Percentiles rank a stretch among this genome's conserved stretches.
Evolutionary conservation across 2,797 vertebrate genomes (phyloP).

Genomic region (Acipenser transmontanus): DNA sequence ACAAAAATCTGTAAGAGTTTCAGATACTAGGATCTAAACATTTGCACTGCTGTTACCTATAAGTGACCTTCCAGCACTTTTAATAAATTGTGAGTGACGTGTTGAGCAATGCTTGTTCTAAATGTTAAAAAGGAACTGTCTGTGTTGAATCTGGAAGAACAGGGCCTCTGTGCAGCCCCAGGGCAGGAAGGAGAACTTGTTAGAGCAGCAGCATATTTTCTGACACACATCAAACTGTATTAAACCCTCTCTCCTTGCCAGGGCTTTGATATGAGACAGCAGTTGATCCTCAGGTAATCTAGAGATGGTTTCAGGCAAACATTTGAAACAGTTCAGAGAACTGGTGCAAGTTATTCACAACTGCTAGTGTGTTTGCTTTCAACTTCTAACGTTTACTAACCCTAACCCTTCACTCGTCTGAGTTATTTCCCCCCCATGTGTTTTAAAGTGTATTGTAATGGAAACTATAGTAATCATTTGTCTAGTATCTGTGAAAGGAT

Average conservation of each 20-base stretch:
- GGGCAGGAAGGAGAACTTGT: no score
- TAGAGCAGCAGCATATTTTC: background rate
- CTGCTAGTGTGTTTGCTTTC: background rate
- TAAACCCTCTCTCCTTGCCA: background rate
- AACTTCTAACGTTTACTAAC: no score
- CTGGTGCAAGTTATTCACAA: background rate
- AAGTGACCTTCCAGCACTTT: no score
- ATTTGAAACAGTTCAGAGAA: background rate
- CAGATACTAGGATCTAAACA: no score
- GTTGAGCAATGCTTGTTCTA: background rate
- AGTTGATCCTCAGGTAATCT: background rate
- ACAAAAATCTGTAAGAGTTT: no score
- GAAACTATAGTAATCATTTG: no score
- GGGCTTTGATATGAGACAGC: slow-evolving; percentile 4
- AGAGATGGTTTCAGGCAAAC: background rate
- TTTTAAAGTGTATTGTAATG: no score
- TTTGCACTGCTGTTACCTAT: no score
- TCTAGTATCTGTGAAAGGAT: no score
- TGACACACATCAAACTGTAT: slow-evolving; percentile 5
- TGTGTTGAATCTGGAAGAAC: background rate
- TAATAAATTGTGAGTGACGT: background rate
- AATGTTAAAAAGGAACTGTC: background rate
- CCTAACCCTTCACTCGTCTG: no score
- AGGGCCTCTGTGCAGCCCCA: background rate
- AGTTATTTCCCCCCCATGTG: no score